Evolutionary conservation across 2,113 vertebrate genomes (phyloP), one percentile per base, ranked within the genome.

Genomic region (Chloroceryle aenea): DNA sequence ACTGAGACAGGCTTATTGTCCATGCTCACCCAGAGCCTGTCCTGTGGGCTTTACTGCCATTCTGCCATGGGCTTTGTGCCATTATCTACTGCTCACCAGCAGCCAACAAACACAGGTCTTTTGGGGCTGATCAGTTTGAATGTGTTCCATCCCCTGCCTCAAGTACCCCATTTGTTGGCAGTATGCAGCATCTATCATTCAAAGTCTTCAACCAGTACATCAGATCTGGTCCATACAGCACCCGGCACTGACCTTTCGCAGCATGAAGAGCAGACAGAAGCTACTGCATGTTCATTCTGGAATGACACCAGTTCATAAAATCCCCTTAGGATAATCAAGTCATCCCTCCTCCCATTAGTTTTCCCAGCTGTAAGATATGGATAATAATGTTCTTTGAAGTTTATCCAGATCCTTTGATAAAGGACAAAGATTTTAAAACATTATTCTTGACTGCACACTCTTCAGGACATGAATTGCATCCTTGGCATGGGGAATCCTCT

Each of bases 341-440:
- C 84, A 71, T 30, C 12, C 22, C 50, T 95, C 74, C 71, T 81
- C 0, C 2, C 20, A 50, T 77, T 71, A 90, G 78, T 63, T 74
- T 93, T 78, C 58, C 85, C 52, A 67, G 71, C 56, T 96, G 92
- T 79, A 78, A 97, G 63, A 86, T 63, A 32, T 10, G 48, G 53
- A 79, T 71, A 89, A 92, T 56, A 92, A 81, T 12, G 9, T 50
- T 64, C 58, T 96, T 92, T 96, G 84, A 96, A 87, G 48, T 66
- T 73, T 66, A 59, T 66, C 80, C 83, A 87, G 76, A 79, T 53
- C n/a, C 23, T 87, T 66, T 90, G 76, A 76, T 87, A 89, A 87
- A 90, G 56, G 83, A 61, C 62, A 89, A 91, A 90, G 56, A 69
- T 76, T 96, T 92, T 3, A 89, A 95, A 97, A 94, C 52, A 55